phyloP scores from a whole-genome alignment of 2,888 invertebrate genomes.

The Oxycera nigricornis region DNA sequence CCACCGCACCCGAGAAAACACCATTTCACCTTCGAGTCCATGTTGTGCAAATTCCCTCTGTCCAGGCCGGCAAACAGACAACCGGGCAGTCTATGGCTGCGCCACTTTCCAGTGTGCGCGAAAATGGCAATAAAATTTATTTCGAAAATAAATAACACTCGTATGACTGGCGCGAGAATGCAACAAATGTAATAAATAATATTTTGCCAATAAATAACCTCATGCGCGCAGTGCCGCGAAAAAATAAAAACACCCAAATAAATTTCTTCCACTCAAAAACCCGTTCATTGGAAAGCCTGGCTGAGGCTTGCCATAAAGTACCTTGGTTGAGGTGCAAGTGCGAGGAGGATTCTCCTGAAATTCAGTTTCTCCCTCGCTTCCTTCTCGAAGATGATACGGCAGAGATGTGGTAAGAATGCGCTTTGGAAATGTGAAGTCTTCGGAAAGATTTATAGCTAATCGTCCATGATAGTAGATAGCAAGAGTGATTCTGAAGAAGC shows the following conservation, averaged over 20 bases:
- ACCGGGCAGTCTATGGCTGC: background rate
- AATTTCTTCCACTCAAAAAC: conserved; percentile 34
- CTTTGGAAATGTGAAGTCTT: conserved; percentile 35
- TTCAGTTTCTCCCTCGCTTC: conserved; percentile 11
- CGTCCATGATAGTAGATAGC: conserved; percentile 31
- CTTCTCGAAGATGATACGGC: conserved; percentile 25
- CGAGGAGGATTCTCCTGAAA: conserved; percentile 8
- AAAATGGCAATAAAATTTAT: conserved; percentile 40
- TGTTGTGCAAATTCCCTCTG: background rate
- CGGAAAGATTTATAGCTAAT: conserved; percentile 32
- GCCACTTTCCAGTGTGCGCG: conserved; percentile 8
- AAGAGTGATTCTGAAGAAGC: background rate
- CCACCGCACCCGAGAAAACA: background rate
- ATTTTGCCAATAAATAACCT: conserved; percentile 39
- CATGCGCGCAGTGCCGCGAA: background rate
- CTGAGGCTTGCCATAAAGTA: no score
- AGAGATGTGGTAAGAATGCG: conserved; percentile 30
- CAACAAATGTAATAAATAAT: conserved; percentile 39
- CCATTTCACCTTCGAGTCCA: conserved; percentile 1
- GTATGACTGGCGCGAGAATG: conserved; percentile 27
- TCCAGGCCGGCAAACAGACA: background rate
- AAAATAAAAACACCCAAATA: conserved; percentile 10
- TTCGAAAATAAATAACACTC: conserved; percentile 38
- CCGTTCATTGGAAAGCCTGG: conserved; percentile 22
- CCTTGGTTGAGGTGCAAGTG: background rate